Conservation (phyloP, 2,888 invertebrate species). For the Brachypalpus laphriformis region DNA sequence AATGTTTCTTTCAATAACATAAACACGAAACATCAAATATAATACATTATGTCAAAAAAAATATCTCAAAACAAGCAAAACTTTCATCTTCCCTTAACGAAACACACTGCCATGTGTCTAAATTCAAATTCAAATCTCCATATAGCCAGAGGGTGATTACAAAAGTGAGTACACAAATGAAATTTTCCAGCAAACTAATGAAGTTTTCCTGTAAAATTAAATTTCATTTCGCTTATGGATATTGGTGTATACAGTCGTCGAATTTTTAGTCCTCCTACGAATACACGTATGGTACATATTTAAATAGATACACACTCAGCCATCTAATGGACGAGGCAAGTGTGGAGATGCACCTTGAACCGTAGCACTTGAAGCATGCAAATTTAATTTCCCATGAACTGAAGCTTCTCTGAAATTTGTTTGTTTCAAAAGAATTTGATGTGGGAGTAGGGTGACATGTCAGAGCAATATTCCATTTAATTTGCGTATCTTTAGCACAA, state of each 20-base stretch:
- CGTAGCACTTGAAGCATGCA: neutral
- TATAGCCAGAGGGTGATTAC: neutral
- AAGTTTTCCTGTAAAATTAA: neutral
- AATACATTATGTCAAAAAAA: neutral
- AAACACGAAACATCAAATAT: no score
- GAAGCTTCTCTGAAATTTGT: no score
- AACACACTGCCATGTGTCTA: neutral
- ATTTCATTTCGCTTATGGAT: neutral
- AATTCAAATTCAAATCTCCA: neutral
- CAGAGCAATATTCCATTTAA: neutral
- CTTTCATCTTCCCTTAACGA: neutral
- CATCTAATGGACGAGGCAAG: no score
- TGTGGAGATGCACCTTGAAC: neutral
- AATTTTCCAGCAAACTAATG: slow-evolving; percentile 4
- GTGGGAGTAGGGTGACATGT: no score
- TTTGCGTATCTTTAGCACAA: no score
- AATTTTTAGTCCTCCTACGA: neutral
- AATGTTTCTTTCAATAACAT: no score
- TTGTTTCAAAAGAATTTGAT: neutral
- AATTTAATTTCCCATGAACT: no score
- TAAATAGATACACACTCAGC: neutral
- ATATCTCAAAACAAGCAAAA: neutral
- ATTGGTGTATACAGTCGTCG: neutral
- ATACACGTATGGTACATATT: neutral
- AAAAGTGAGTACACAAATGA: neutral